Evolutionary conservation across 2,797 vertebrate species (phyloP).

Genomic region (Nyctibius grandis): DNA sequence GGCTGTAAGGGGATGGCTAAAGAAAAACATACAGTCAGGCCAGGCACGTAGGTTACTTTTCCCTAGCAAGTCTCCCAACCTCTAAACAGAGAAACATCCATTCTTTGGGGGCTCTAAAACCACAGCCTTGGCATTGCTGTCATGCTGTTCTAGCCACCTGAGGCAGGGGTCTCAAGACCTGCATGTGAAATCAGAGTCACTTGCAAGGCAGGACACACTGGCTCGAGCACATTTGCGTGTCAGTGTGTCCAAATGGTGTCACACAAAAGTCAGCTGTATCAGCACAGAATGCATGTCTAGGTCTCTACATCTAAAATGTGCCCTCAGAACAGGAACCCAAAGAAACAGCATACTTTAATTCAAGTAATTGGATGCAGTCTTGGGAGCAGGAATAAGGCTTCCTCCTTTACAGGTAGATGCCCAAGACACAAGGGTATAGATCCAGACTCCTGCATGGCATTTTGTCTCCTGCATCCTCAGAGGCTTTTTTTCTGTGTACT

Average conservation of each 20-base stretch:
- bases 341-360: neutral
- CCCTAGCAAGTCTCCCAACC: neutral
- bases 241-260: neutral
- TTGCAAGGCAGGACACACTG: neutral
- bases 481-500: neutral
- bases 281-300: neutral
- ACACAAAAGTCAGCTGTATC: neutral
- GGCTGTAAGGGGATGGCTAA: neutral
- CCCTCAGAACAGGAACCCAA: neutral
- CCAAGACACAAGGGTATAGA: neutral
- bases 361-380: neutral
- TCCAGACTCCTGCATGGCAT: neutral
- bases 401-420: neutral
- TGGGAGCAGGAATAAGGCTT: neutral
- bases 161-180: neutral
- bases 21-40: neutral
- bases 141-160: neutral
- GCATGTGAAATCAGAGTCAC: neutral
- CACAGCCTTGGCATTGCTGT: neutral
- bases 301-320: neutral
- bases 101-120: neutral
- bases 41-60: accelerated
- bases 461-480: neutral
- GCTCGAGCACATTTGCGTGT: accelerated
- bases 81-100: neutral